Evolutionary conservation across 2,113 vertebrate species (phyloP).

Genomic region (Trematocara variabile): DNA sequence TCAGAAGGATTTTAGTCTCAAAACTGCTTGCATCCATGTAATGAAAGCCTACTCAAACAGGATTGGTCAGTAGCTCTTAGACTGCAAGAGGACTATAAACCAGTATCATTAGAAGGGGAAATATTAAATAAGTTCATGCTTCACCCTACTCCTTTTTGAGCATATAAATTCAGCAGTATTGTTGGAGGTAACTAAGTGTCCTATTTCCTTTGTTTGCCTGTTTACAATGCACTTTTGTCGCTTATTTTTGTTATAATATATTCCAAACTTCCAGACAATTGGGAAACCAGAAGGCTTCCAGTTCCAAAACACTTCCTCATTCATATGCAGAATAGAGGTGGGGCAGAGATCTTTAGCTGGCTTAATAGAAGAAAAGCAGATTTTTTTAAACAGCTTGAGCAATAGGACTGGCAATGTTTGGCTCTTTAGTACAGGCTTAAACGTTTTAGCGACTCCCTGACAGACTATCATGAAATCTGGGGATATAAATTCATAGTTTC

Average conservation of each 20-base stretch:
- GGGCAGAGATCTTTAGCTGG: neutral
- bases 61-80: neutral
- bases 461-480: neutral
- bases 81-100: neutral
- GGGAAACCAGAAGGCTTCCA: neutral
- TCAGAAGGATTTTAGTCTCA: neutral
- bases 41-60: neutral
- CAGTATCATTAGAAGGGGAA: neutral
- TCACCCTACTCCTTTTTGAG: neutral
- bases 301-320: neutral
- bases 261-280: neutral
- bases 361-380: neutral
- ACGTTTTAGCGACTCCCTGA: neutral
- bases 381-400: neutral
- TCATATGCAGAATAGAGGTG: neutral
- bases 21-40: neutral
- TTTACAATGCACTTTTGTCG: neutral
- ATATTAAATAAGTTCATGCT: neutral
- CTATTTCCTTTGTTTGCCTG: neutral
- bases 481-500: neutral
- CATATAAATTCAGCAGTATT: neutral
- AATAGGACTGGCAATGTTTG: neutral
- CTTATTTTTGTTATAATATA: neutral
- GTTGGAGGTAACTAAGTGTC: neutral
- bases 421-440: neutral